Conservation (phyloP, 1,140 invertebrate genomes). For the Brachionus calyciflorus region DNA sequence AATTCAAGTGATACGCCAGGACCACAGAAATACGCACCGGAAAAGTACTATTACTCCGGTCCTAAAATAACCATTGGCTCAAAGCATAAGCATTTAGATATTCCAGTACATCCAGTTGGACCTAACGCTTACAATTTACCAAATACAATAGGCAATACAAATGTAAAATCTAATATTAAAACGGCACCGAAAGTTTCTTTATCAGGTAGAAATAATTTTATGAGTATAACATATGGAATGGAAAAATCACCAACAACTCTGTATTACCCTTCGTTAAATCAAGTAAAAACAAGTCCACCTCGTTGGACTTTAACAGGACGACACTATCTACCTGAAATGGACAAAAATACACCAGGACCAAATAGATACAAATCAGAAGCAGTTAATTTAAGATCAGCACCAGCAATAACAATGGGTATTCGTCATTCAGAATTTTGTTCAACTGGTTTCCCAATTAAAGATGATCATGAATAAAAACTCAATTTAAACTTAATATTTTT, state of each 20-base stretch:
- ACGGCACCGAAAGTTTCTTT: background rate
- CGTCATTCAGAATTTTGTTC: constrained; percentile 39
- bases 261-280: background rate
- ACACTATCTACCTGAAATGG: constrained; percentile 16
- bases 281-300: background rate
- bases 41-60: background rate
- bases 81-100: constrained; percentile 31
- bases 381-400: background rate
- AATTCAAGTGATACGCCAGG: background rate
- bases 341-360: background rate
- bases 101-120: constrained; percentile 3
- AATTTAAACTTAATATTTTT: background rate
- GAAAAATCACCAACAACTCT: constrained; percentile 1
- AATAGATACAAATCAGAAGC: constrained; percentile 23
- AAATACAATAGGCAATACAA: background rate
- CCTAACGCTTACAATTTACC: constrained; percentile 20
- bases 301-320: background rate
- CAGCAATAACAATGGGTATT: constrained; percentile 5
- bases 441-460: constrained; percentile 2
- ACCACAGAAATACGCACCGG: background rate
- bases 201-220: constrained; percentile 24
- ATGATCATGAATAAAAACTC: background rate
- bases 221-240: constrained; percentile 46
- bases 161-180: background rate
- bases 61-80: constrained; percentile 17